These are phyloP conservation scores for Megaceryle torquata DNA, from an alignment of 2,113 vertebrate genomes.

Conservation along the genomic window DNA sequence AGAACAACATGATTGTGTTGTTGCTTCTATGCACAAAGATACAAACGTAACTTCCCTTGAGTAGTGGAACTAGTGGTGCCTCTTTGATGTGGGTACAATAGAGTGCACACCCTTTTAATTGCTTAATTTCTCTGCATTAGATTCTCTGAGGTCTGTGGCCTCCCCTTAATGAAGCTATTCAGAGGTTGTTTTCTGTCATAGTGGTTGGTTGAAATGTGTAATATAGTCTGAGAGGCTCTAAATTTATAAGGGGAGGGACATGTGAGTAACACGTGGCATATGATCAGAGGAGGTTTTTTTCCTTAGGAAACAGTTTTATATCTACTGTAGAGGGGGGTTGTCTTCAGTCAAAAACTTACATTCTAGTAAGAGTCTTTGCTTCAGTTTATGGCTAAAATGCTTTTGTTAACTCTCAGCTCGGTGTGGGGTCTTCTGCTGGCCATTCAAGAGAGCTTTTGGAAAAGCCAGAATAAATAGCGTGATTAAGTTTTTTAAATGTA, in stretches of 20 bases:
- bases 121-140: neutral
- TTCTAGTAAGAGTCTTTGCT: neutral
- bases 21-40: neutral
- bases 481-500: neutral
- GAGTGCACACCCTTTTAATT: accelerated
- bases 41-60: neutral
- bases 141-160: neutral
- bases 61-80: neutral
- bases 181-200: neutral
- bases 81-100: neutral
- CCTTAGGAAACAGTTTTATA: neutral
- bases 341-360: neutral
- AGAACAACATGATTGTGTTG: neutral
- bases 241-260: neutral
- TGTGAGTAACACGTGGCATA: neutral
- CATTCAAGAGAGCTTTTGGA: neutral
- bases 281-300: neutral
- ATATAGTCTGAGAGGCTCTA: neutral
- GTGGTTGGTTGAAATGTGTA: neutral
- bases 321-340: neutral
- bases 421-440: neutral
- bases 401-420: neutral
- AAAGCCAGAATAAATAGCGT: neutral
- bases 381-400: neutral
- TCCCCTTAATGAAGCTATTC: neutral